Evolutionary conservation across 2,113 vertebrate genomes (phyloP).

Genomic region (Marmota flaviventris): DNA sequence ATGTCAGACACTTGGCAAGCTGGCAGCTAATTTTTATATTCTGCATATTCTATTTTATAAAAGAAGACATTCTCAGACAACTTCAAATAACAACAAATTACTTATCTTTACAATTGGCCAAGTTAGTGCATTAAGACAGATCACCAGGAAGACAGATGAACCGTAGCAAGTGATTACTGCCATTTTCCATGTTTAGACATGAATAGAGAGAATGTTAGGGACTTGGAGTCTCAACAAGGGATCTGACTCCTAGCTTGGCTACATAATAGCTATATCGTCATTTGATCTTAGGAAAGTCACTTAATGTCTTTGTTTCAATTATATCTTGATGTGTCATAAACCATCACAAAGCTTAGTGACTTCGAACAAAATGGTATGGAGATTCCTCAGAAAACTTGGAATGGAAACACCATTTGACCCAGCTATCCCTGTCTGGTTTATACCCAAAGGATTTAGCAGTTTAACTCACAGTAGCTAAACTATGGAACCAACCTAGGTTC

Average conservation of each 20-base stretch:
- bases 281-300: background rate
- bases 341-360: background rate
- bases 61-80: background rate
- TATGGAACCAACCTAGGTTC: too few species aligned
- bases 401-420: too few species aligned
- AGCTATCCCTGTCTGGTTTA: too few species aligned
- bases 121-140: background rate
- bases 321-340: background rate
- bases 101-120: background rate
- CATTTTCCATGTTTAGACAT: background rate
- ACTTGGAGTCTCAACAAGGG: background rate
- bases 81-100: constrained; percentile 12
- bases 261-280: background rate
- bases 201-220: background rate
- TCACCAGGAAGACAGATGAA: background rate
- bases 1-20: constrained; percentile 31
- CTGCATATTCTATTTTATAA: background rate
- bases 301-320: background rate
- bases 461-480: too few species aligned
- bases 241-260: background rate
- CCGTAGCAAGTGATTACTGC: background rate
- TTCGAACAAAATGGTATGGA: background rate
- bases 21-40: background rate
- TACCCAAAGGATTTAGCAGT: too few species aligned
- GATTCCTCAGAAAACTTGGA: too few species aligned